These are phyloP conservation scores for Lanius collurio DNA, from an alignment of 2,113 vertebrate species.

Conservation along the genomic window DNA sequence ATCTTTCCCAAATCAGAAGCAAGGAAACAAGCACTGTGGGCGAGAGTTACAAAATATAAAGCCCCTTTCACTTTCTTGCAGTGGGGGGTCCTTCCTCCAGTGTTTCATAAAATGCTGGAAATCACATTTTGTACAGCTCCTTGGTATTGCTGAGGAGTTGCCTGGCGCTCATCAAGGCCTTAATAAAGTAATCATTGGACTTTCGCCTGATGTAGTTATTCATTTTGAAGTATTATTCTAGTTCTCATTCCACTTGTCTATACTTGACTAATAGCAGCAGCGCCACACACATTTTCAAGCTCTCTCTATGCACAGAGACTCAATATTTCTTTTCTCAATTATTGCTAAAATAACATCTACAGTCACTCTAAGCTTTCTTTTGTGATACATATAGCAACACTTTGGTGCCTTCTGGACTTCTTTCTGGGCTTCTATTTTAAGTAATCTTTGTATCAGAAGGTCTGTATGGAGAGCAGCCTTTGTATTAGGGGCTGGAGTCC, in stretches of 20 bases:
- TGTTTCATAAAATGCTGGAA: not conserved
- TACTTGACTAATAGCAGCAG: conserved; percentile 43
- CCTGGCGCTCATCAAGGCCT: not conserved
- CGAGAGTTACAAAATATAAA: not conserved
- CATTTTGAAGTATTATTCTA: conserved; percentile 59
- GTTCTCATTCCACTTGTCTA: conserved; percentile 31
- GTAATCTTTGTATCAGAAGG: not conserved
- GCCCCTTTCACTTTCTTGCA: not conserved
- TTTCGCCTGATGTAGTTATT: conserved; percentile 47
- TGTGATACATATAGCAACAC: not conserved
- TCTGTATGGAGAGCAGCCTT: not conserved
- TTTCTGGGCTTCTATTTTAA: conserved; percentile 5
- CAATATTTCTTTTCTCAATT: conserved; percentile 26
- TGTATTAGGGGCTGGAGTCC: not conserved
- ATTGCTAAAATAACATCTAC: conserved; percentile 32
- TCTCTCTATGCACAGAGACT: not conserved
- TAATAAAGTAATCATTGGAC: conserved; percentile 59
- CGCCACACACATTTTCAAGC: not conserved
- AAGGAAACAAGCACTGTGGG: not conserved
- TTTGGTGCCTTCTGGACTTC: not conserved
- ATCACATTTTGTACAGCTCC: not conserved
- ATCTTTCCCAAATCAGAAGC: not conserved
- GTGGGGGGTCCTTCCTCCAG: not conserved
- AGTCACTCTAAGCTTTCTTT: conserved; percentile 29
- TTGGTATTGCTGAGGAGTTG: not conserved